Base-by-base conservation (phyloP, 1,140 invertebrate genomes). In the Phymastichus coffea region DNA sequence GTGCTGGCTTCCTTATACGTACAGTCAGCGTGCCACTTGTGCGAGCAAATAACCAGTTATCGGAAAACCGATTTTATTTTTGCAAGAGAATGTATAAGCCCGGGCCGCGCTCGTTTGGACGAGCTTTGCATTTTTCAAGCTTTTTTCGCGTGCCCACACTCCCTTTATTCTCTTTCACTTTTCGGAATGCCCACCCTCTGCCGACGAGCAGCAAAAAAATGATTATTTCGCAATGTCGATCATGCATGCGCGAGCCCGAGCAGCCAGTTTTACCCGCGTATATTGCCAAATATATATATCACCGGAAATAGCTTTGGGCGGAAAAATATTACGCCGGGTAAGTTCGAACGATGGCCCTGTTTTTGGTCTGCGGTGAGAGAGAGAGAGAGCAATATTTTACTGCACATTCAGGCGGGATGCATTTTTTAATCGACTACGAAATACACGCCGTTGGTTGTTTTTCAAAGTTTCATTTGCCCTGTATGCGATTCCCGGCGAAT, bases 31-130 rank as follows among this genome's bases (percentile, higher is more conserved):
- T 74, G 70, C 73, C 71, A 75, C 74, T 76, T 75, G 73, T 71
- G 71, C 71, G 26, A 76, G 74, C 73, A 75, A 77, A 75, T 76
- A 77, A 75, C 68, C 71, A 74, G 70, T 75, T 75, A 76, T 77
- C 73, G 75, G 75, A 73, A 73, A 75, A 77, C 67, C 72, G 72
- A 77, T 75, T 75, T 77, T 74, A 76, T 75, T 74, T 76, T 74
- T 54, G 40, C 43, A n/a, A n/a, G 33, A 57, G 44, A 48, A 48
- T 48, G 48, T 48, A 48, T 56, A 56, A 56, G 53, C 22, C 43
- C 40, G 26, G 22, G 26, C 46, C 28, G 14, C 15, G 15, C 23
- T 30, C 33, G n/a, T 47, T 53, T 28, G 37, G 20, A 41, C 26
- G 52, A 19, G 52, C 38, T 55, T 33, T 33, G 52, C 52, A 55